Conservation (phyloP, 2,888 invertebrate species). For the Tipula unca region DNA sequence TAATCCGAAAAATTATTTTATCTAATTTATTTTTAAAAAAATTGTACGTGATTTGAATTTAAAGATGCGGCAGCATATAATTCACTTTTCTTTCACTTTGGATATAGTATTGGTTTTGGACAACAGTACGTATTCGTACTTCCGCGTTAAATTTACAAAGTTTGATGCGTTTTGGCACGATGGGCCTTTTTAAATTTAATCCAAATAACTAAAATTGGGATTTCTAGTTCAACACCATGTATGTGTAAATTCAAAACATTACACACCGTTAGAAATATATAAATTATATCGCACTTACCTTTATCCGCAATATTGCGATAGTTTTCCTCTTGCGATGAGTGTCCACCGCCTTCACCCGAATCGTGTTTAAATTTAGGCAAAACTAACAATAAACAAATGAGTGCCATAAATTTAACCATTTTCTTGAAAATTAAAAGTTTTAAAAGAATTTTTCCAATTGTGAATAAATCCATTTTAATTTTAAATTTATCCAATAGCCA, state of each 20-base stretch:
- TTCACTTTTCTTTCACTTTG: neutral
- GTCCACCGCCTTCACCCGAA: constrained; percentile 27
- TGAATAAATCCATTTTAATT: constrained; percentile 60
- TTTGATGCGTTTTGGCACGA: neutral
- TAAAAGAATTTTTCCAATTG: constrained; percentile 63
- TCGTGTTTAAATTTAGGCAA: constrained; percentile 55
- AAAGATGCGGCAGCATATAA: neutral
- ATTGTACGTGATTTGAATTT: neutral
- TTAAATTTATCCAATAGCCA: constrained; percentile 59
- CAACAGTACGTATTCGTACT: neutral
- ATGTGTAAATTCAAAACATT: neutral
- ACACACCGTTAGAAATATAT: neutral
- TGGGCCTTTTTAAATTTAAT: neutral
- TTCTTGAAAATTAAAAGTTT: constrained; percentile 74
- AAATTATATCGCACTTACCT: constrained; percentile 15
- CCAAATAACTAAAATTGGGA: neutral
- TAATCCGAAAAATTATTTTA: neutral
- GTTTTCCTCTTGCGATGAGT: neutral
- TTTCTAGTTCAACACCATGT: neutral
- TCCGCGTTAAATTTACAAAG: neutral
- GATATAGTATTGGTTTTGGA: neutral
- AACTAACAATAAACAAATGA: constrained; percentile 65
- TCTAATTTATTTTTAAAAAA: too few species aligned
- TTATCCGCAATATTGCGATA: constrained; percentile 21
- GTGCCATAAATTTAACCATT: constrained; percentile 68